Conservation (phyloP, 1,140 invertebrate genomes). For the Drosophila sucinea region DNA sequence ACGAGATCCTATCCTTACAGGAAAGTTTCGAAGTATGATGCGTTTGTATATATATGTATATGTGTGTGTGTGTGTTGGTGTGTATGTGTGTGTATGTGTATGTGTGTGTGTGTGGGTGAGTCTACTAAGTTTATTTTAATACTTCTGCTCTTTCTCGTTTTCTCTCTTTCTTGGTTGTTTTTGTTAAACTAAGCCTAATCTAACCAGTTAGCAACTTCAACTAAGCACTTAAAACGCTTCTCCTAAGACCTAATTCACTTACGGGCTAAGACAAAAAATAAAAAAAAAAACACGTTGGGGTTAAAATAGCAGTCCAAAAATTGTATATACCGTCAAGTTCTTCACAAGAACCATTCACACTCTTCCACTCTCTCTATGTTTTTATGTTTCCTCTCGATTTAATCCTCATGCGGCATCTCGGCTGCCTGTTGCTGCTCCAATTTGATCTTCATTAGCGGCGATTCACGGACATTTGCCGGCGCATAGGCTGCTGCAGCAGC, state of each 20-base stretch:
- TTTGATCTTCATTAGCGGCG: constrained; percentile 80
- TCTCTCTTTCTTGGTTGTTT: constrained; percentile 18
- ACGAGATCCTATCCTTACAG: constrained; percentile 80
- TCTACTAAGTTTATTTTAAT: constrained; percentile 66
- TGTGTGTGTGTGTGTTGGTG: constrained; percentile 27
- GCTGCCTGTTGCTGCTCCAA: constrained; percentile 75
- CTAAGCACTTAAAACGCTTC: constrained; percentile 58
- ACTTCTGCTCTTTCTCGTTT: constrained; percentile 51
- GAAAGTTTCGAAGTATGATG: constrained; percentile 73
- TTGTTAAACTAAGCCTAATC: constrained; percentile 51
- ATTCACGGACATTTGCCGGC: constrained; percentile 53
- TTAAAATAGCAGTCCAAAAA: constrained; percentile 82
- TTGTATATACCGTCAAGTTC: constrained; percentile 34
- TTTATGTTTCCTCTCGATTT: constrained; percentile 38
- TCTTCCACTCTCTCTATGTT: constrained; percentile 8
- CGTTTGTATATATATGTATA: constrained; percentile 18
- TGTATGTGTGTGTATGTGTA: constrained; percentile 28
- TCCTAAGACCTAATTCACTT: constrained; percentile 27
- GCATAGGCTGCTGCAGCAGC: constrained; percentile 62
- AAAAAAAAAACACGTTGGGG: constrained; percentile 69
- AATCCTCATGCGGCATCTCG: constrained; percentile 79
- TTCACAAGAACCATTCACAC: constrained; percentile 35
- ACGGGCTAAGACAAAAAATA: constrained; percentile 33
- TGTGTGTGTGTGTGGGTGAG: constrained; percentile 14
- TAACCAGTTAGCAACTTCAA: constrained; percentile 73